Conservation (phyloP, 2,888 invertebrate genomes). For the Sicus ferrugineus region DNA sequence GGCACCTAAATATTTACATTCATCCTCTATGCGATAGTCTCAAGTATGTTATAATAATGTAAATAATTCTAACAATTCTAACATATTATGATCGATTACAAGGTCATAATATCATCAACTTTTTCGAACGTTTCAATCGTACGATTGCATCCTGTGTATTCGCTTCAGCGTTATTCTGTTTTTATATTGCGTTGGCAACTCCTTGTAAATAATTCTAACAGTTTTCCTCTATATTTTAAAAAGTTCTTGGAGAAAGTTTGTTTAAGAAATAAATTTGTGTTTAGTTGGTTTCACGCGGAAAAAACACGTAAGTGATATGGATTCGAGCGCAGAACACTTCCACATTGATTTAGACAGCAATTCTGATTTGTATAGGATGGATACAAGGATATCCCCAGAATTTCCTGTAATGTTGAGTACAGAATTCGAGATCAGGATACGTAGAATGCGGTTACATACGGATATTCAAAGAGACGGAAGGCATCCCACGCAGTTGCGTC, state of each 20-base stretch:
- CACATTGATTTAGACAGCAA: not conserved
- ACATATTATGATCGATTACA: too few relatives aligned
- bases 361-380: not conserved
- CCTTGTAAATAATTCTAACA: too few relatives aligned
- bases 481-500: constrained; percentile 14
- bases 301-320: not conserved
- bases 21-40: too few relatives aligned
- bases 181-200: too few relatives aligned
- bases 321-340: not conserved
- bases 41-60: too few relatives aligned
- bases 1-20: too few relatives aligned
- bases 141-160: too few relatives aligned
- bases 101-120: too few relatives aligned
- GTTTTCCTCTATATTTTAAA: too few relatives aligned
- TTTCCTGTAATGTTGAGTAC: not conserved
- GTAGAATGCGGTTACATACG: not conserved
- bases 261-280: not conserved
- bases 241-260: not conserved
- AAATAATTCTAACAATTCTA: too few relatives aligned
- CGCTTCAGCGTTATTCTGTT: too few relatives aligned
- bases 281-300: not conserved
- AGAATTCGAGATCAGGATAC: not conserved
- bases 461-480: not conserved
- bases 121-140: too few relatives aligned
- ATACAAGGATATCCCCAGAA: not conserved